Evolutionary conservation across 2,797 vertebrate species (phyloP), one percentile per base, ranked within the genome.

Genomic region (Mus minutoides): DNA sequence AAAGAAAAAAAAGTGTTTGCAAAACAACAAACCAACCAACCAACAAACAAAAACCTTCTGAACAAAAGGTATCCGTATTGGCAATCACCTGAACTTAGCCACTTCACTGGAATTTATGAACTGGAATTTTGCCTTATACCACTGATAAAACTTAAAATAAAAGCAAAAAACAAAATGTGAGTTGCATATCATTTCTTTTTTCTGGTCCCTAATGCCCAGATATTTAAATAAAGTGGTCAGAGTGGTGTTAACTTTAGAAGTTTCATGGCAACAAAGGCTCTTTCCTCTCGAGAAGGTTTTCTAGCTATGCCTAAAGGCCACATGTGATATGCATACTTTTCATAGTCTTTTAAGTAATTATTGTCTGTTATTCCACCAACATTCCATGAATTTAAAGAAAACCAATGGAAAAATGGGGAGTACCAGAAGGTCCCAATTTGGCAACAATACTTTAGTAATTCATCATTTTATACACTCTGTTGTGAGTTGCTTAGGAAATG

Each of bases 391-490:
- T 90, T 88, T 69, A 82, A 86, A 31, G 22, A 43, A 13, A 90
- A 31, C 0, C 31, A 22, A 1, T 88, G 64, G 21, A 69, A 69
- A 88, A 37, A 90, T 54, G 10, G 4, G 6, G 2, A 87, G 24
- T 17, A 7, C 26, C 16, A 43, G 26, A 80, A 73, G 4, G 10
- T 91, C 19, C 19, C 96, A 46, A 58, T 46, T 76, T 21, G 17
- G 90, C 92, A 92, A 73, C 16, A 90, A 11, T 17, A 40, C 16
- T 13, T 90, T 37, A 88, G 21, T 71, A 77, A 93, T 91, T 88
- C 11, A 62, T 43, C 14, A 58, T 6, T 19, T 86, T 89, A 26
- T 2, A 3, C 31, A 58, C 29, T 49, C 84, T 46, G 71, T 77
- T 91, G 58, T 87, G 83, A 94, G 34, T 90, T n/a, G 9, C 54